Evolutionary conservation across 2,888 invertebrate species (phyloP).

Genomic region (Hypsopygia costalis): DNA sequence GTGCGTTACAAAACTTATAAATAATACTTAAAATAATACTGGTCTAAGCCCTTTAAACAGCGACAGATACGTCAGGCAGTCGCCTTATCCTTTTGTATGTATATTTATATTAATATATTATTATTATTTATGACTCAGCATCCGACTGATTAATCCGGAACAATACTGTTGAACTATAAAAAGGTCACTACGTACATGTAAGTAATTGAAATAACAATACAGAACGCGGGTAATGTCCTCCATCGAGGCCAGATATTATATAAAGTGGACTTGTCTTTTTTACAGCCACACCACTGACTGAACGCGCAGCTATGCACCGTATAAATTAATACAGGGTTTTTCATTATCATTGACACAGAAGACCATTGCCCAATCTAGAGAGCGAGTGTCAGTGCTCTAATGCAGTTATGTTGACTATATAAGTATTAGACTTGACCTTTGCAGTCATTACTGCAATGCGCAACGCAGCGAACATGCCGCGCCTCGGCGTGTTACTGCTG

Average conservation of each 20-base stretch:
- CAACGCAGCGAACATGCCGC: conserved; percentile 53
- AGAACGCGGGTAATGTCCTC: conserved; percentile 8
- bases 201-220: no score
- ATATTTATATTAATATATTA: no score
- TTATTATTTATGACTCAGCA: no score
- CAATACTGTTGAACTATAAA: not conserved
- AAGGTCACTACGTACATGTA: not conserved
- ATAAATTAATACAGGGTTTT: conserved; percentile 70
- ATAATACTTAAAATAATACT: no score
- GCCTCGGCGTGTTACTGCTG: conserved; percentile 42
- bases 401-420: conserved; percentile 68
- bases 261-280: conserved; percentile 8
- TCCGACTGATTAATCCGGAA: no score
- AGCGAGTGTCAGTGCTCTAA: conserved; percentile 65
- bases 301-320: conserved; percentile 65
- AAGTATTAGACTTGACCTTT: conserved; percentile 63
- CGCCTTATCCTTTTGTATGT: no score
- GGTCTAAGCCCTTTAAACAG: no score
- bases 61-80: no score
- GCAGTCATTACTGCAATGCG: conserved; percentile 51
- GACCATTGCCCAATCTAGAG: conserved; percentile 70
- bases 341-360: conserved; percentile 78
- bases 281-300: conserved; percentile 18
- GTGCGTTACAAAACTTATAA: no score
- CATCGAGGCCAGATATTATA: conserved; percentile 3